Percentiles rank a stretch among this genome's conserved stretches.
phyloP scores from a whole-genome alignment of 2,888 invertebrate species.

The Philonicus albiceps region DNA sequence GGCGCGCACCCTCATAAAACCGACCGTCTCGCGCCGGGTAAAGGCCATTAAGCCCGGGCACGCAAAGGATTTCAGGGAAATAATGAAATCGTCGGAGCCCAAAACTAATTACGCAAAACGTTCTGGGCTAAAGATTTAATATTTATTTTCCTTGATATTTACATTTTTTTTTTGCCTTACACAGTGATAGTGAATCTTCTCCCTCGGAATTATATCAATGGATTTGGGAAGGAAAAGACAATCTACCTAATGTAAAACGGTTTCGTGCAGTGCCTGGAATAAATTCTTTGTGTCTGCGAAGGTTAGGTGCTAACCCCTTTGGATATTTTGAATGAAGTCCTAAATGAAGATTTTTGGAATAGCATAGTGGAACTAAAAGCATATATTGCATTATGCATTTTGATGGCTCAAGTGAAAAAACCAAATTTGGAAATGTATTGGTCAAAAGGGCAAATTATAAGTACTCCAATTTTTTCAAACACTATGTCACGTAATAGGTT shows the following conservation, averaged over 20 bases:
- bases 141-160: too few relatives aligned
- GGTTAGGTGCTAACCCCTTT: neutral
- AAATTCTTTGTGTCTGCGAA: conserved; percentile 17
- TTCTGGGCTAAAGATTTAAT: too few relatives aligned
- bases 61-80: too few relatives aligned
- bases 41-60: too few relatives aligned
- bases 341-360: conserved; percentile 16
- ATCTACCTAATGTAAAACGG: neutral
- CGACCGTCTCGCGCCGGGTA: too few relatives aligned
- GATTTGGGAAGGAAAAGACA: too few relatives aligned
- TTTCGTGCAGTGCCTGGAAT: conserved; percentile 3
- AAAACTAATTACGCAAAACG: too few relatives aligned
- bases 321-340: conserved; percentile 1
- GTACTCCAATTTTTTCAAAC: neutral
- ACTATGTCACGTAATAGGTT: conserved; percentile 1
- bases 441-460: neutral
- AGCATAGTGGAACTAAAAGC: neutral
- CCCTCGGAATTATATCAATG: neutral
- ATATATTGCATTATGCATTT: conserved; percentile 19
- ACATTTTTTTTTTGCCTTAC: too few relatives aligned
- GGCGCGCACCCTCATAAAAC: too few relatives aligned
- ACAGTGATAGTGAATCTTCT: neutral
- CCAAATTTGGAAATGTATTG: conserved; percentile 22
- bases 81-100: too few relatives aligned
- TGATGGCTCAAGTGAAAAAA: conserved; percentile 11